Evolutionary conservation across 2,888 invertebrate genomes (phyloP).

Genomic region (Clostera curtula): DNA sequence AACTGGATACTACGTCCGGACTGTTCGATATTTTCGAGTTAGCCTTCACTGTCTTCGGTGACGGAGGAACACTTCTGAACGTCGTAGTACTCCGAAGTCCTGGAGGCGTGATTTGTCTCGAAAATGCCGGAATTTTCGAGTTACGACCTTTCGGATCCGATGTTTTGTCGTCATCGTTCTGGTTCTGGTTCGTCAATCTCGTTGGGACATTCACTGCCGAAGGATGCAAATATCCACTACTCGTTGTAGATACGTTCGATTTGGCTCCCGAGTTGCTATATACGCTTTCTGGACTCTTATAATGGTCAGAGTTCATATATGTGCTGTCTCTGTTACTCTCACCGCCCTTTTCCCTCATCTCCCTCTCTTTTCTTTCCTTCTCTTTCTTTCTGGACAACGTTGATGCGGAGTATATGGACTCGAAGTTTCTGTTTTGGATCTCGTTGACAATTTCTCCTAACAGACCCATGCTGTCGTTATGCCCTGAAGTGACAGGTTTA

Average conservation of each 20-base stretch:
- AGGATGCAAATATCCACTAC: conserved; percentile 83
- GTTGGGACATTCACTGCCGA: conserved; percentile 81
- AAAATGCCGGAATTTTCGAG: conserved; percentile 64
- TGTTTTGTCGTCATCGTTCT: conserved; percentile 44
- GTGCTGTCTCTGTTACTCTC: conserved; percentile 62
- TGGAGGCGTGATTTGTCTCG: conserved; percentile 68
- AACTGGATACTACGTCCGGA: conserved; percentile 83
- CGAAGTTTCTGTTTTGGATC: conserved; percentile 89
- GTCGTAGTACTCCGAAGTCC: conserved; percentile 59
- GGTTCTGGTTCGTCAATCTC: conserved; percentile 40
- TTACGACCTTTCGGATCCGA: conserved; percentile 54
- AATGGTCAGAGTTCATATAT: conserved; percentile 77
- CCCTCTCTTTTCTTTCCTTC: conserved; percentile 33
- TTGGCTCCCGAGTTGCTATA: conserved; percentile 78
- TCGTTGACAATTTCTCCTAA: conserved; percentile 91
- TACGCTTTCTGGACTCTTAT: conserved; percentile 76
- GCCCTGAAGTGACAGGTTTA: conserved; percentile 65
- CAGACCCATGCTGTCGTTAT: conserved; percentile 83
- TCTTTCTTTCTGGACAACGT: conserved; percentile 79
- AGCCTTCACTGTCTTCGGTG: conserved; percentile 46
- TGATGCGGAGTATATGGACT: conserved; percentile 89
- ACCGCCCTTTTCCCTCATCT: conserved; percentile 27
- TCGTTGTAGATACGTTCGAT: conserved; percentile 77
- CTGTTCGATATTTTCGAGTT: conserved; percentile 71
- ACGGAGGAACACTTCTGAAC: conserved; percentile 55